Evolutionary conservation across 2,797 vertebrate genomes (phyloP), one percentile per base, ranked within the genome.

Genomic region (Leptodactylus fallax): DNA sequence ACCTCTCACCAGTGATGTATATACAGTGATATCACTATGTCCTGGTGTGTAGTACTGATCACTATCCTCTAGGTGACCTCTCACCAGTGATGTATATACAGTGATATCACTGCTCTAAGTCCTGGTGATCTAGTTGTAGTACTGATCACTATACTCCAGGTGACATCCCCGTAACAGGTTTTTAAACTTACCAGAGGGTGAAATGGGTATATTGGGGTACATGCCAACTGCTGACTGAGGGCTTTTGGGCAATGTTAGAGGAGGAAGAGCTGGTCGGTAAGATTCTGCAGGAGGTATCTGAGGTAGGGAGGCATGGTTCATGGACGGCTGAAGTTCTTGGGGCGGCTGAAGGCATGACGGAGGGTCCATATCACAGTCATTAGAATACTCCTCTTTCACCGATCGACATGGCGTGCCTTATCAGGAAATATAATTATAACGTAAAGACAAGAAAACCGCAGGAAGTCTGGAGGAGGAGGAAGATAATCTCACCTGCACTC

Each of bases 321-420:
- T 90, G 51, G 92, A 87, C 0, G 80, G 91, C 25, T 51, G 85
- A 58, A 94, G 94, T 88, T 95, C 95, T 53, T 95, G 93, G 0
- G 93, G 88, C 23, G 92, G 83, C 14, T 91, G 90, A 90, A 95
- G 92, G 0, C 93, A 92, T 0, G 93, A 92, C 0, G 94, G 93
- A 23, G 94, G 84, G 51, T 96, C 95, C 94, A 97, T 95, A 92
- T 95, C 96, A 83, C 96, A 94, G 91, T 93, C 94, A 51, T 93
- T 94, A 88, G 93, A 91, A 90, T 94, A 95, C 69, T 96, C 95
- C 91, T 96, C 95, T 88, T 97, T 96, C 89, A 97, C 95, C n/a
- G 93, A 90, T 11, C 93, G 87, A 0, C 90, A 90, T 6, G 92
- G 91, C 0, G 93, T 91, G 60, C 90, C 93, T 92, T 81, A 19